Percentiles rank a stretch among this genome's conserved stretches.
Evolutionary conservation across 2,888 invertebrate species (phyloP).

Genomic region (Lasioglossum pauxillum): DNA sequence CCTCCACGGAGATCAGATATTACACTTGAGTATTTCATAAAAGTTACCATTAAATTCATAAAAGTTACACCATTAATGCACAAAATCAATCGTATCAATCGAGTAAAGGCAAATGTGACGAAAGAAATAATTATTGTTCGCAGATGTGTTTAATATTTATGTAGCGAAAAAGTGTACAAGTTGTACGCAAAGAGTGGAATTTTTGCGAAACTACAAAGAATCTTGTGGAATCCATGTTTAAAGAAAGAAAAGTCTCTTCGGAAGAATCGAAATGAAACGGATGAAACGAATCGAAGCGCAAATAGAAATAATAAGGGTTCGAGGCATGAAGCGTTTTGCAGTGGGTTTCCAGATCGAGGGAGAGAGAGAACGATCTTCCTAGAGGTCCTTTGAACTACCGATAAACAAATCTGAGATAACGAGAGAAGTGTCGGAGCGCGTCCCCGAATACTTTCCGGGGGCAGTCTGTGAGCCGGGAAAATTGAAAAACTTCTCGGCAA

Average conservation of each 20-base stretch:
- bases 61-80: neutral
- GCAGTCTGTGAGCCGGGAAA: constrained; percentile 77
- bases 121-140: neutral
- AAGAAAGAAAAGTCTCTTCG: neutral
- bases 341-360: neutral
- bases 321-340: neutral
- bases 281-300: neutral
- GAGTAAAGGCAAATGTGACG: neutral
- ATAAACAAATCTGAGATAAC: constrained; percentile 72
- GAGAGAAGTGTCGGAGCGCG: constrained; percentile 69
- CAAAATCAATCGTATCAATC: neutral
- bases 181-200: neutral
- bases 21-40: neutral
- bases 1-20: neutral
- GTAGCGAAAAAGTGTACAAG: too few relatives aligned
- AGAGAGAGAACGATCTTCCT: neutral
- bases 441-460: constrained; percentile 58
- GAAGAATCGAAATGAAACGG: neutral
- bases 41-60: neutral
- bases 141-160: neutral
- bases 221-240: neutral
- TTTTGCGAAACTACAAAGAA: neutral
- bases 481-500: constrained; percentile 84
- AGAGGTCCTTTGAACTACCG: constrained; percentile 36
- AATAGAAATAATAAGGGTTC: neutral